phyloP scores from a whole-genome alignment of 2,888 invertebrate species.

The Epistrophe grossulariae region DNA sequence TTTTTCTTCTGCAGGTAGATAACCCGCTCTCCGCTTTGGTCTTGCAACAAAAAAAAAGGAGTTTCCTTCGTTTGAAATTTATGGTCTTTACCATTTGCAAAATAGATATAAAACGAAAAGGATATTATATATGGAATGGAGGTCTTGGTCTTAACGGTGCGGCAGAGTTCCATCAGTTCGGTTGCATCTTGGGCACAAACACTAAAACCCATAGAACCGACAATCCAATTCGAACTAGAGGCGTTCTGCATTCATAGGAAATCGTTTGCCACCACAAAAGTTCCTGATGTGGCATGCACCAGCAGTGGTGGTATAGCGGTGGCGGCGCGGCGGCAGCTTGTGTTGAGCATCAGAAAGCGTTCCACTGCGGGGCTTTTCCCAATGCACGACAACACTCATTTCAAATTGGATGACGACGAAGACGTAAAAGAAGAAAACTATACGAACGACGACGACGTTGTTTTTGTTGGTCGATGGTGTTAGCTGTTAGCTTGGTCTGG shows the following conservation, averaged over 20 bases:
- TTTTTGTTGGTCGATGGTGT: conserved; percentile 26
- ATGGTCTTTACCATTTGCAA: conserved; percentile 70
- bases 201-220: conserved; percentile 50
- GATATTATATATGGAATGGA: conserved; percentile 10
- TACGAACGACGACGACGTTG: neutral
- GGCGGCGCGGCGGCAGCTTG: neutral
- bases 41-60: conserved; percentile 26
- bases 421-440: neutral
- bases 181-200: conserved; percentile 22
- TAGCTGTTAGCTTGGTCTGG: conserved; percentile 41
- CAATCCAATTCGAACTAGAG: conserved; percentile 72
- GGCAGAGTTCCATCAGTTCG: conserved; percentile 46
- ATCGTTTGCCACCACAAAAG: conserved; percentile 75
- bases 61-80: conserved; percentile 73
- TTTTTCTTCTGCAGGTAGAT: conserved; percentile 38
- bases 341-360: conserved; percentile 67
- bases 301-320: neutral
- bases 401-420: conserved; percentile 70
- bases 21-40: neutral
- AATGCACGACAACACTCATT: conserved; percentile 70
- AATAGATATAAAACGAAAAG: conserved; percentile 54
- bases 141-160: conserved; percentile 45
- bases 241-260: conserved; percentile 74
- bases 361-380: conserved; percentile 71
- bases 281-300: conserved; percentile 62